Evolutionary conservation across 2,113 vertebrate genomes (phyloP).

Genomic region (Tachycineta bicolor): DNA sequence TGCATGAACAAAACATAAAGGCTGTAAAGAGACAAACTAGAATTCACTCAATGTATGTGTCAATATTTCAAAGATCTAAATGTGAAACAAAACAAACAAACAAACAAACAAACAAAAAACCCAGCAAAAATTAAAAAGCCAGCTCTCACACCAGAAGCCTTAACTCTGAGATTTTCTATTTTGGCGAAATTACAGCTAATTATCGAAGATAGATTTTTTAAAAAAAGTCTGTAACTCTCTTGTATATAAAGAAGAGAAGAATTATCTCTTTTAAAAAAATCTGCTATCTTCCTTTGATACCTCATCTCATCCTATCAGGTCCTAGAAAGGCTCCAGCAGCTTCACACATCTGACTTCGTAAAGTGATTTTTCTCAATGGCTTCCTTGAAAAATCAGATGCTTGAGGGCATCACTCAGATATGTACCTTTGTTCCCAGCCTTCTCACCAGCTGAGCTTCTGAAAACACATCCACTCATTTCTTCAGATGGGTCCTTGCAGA

Average conservation of each 20-base stretch:
- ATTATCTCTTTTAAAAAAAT: neutral
- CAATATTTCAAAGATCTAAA: neutral
- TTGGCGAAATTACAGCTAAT: neutral
- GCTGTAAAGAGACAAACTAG: neutral
- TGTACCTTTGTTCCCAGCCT: rapidly evolving
- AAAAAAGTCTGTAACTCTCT: neutral
- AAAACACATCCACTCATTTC: neutral
- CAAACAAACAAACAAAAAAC: no score
- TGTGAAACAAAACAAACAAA: no score
- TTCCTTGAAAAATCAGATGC: neutral
- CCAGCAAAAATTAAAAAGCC: neutral
- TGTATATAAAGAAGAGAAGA: neutral
- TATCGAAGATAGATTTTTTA: neutral
- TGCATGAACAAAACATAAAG: neutral
- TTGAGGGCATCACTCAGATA: rapidly evolving
- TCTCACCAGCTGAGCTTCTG: neutral
- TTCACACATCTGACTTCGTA: neutral
- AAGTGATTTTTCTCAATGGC: neutral
- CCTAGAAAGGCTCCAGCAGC: neutral
- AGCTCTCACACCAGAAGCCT: neutral
- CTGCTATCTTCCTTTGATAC: neutral
- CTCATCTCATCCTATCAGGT: neutral
- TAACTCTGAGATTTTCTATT: neutral
- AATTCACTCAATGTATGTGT: neutral
- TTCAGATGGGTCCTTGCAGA: neutral